These are phyloP conservation scores for Eubasilissa splendida DNA, from an alignment of 2,888 invertebrate species.

Conservation along the genomic window DNA sequence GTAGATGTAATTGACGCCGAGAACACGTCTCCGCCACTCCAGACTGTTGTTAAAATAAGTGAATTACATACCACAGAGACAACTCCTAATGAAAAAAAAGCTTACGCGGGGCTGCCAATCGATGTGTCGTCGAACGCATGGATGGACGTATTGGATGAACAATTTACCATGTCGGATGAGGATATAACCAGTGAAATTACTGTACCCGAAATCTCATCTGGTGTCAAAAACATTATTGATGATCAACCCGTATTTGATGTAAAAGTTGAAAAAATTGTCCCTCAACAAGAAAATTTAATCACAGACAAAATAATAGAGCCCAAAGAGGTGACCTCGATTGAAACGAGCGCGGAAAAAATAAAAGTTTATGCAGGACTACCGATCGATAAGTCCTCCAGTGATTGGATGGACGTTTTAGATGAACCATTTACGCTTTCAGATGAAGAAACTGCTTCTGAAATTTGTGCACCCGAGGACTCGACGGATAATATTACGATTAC, in stretches of 20 bases:
- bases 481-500: too few relatives aligned
- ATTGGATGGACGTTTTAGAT: constrained; percentile 61
- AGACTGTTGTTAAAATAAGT: not conserved
- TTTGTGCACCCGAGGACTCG: too few relatives aligned
- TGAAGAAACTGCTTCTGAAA: constrained; percentile 60
- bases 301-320: not conserved
- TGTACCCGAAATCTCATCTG: not conserved
- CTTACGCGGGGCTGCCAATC: constrained; percentile 62
- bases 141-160: constrained; percentile 62
- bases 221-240: not conserved
- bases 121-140: constrained; percentile 59
- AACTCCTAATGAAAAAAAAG: not conserved
- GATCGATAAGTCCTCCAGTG: constrained; percentile 59
- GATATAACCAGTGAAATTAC: constrained; percentile 55
- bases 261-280: not conserved
- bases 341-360: not conserved
- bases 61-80: not conserved
- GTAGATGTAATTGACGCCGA: not conserved
- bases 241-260: not conserved
- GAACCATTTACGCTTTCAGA: constrained; percentile 64
- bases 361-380: constrained; percentile 61
- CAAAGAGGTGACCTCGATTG: not conserved
- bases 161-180: constrained; percentile 63
- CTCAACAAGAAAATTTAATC: not conserved
- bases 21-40: not conserved